These are phyloP conservation scores for Neomonachus schauinslandi DNA, from an alignment of 2,113 vertebrate species.

Conservation along the genomic window DNA sequence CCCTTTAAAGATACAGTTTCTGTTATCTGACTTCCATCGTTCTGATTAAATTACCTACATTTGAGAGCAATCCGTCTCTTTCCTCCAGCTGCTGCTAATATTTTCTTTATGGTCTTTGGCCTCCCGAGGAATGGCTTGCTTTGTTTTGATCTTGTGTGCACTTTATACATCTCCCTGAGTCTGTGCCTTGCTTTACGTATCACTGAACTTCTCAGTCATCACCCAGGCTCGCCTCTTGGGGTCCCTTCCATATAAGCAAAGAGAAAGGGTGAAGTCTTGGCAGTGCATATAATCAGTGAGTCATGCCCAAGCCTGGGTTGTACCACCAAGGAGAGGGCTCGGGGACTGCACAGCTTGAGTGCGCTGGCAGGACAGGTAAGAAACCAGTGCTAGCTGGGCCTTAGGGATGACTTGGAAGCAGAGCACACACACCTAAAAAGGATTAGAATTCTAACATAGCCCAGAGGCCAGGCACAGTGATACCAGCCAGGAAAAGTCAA, in stretches of 20 bases:
- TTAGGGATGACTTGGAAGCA: neutral
- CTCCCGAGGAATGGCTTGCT: neutral
- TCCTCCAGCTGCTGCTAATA: neutral
- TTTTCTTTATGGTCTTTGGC: neutral
- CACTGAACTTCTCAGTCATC: neutral
- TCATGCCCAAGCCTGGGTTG: too few species aligned
- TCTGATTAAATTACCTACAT: neutral
- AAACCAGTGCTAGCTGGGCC: neutral
- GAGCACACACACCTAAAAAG: too few species aligned
- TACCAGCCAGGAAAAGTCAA: neutral
- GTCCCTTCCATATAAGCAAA: too few species aligned
- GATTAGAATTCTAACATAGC: neutral
- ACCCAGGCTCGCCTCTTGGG: neutral
- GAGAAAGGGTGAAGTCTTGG: neutral
- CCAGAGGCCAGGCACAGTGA: neutral
- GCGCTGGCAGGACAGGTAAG: neutral
- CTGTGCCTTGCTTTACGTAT: neutral
- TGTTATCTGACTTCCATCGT: neutral
- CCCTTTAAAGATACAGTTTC: neutral
- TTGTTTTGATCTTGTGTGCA: too few species aligned
- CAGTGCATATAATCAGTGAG: neutral
- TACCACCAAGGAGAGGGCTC: rapidly evolving
- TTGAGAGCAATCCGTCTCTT: neutral
- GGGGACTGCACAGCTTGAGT: neutral
- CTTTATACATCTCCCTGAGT: neutral